Percentiles rank a stretch among this genome's conserved stretches.
Evolutionary conservation across 2,113 vertebrate genomes (phyloP).

Genomic region (Ovibos moschatus): DNA sequence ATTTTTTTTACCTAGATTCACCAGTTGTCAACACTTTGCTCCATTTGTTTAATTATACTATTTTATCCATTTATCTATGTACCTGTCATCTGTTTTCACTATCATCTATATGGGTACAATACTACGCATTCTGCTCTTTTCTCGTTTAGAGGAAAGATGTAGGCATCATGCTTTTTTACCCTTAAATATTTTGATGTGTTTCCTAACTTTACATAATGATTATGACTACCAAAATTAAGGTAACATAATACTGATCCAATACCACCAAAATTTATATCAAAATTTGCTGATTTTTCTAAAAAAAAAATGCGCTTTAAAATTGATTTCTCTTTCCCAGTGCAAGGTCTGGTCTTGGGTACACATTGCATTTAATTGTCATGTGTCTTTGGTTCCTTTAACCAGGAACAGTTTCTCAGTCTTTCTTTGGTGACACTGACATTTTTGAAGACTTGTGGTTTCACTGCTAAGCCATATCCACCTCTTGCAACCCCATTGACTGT

Average conservation of each 20-base stretch:
- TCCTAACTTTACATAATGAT: not conserved
- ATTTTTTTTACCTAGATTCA: not conserved
- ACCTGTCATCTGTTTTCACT: not conserved
- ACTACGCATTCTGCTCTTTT: not conserved
- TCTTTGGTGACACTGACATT: not conserved
- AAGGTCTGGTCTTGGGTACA: not conserved
- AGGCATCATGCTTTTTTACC: not conserved
- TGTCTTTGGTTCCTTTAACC: not conserved
- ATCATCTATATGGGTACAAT: not conserved
- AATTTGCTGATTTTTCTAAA: not conserved
- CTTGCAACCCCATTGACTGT: not conserved
- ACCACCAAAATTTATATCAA: not conserved
- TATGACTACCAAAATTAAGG: not conserved
- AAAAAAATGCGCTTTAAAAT: not conserved
- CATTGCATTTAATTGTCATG: accelerated
- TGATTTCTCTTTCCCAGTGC: not conserved
- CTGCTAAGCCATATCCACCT: not conserved
- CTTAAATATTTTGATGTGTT: not conserved
- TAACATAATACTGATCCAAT: too few relatives aligned
- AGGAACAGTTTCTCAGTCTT: not conserved
- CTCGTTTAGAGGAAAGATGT: not conserved
- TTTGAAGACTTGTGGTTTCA: not conserved
- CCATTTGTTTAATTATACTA: not conserved
- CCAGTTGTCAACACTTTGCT: not conserved
- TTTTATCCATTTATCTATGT: not conserved